Base-by-base conservation (phyloP, 1,140 invertebrate genomes). In the Cydia strobilella region DNA sequence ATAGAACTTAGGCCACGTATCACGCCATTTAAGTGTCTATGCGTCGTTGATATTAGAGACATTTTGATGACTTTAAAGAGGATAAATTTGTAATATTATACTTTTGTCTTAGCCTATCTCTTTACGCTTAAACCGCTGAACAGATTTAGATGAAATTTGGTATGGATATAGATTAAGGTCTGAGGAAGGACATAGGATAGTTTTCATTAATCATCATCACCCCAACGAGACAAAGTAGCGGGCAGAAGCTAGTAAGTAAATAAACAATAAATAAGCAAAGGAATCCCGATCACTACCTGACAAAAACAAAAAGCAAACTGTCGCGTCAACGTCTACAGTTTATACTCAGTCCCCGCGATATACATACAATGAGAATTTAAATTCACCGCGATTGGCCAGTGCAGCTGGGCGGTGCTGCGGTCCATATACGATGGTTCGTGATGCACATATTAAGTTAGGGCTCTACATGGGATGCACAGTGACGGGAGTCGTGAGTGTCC, bases 391-490 rank as follows among this genome's bases (percentile, higher is more conserved):
- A 92, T 90, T 90, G 89, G 90, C 80, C 84, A 85, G 76, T 78
- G 82, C 72, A 75, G 78, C 81, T 84, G 87, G 88, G 89, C 86
- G 89, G 84, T 80, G 83, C 82, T 74, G 74, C 82, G 79, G 73
- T 75, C 89, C 90, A 88, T 90, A 89, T 91, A 90, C 82, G 87
- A 82, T 31, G 76, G 74, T 84, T 92, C 90, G 90, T 91, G 90
- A 91, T 90, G 89, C 89, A 92, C 90, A 92, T 92, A 92, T 92
- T 92, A 91, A 92, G 88, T 89, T 90, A 84, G 88, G 79, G 80
- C 86, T 92, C 77, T 90, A 91, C 87, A 91, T 89, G 90, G 87
- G 84, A 85, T 86, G 83, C 82, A 80, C 31, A 20, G 27, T 69
- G 65, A 69, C 65, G 65, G 25, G 65, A 39, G 31, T 69, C 65